These are phyloP conservation scores for Eurytoma californica DNA, from an alignment of 2,888 invertebrate genomes.

Conservation along the genomic window DNA sequence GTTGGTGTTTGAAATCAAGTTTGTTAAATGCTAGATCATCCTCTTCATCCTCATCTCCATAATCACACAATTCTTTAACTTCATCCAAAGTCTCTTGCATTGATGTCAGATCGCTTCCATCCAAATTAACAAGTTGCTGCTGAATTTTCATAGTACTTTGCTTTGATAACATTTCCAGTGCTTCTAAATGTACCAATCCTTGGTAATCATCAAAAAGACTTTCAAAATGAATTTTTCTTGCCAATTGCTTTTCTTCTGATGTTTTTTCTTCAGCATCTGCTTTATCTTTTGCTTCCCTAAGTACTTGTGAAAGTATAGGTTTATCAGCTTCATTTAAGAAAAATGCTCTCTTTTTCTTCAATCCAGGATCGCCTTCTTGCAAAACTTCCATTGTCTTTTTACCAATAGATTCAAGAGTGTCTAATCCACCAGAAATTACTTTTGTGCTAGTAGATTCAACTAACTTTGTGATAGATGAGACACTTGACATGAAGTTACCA, in stretches of 20 bases:
- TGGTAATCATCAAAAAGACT: constrained; percentile 91
- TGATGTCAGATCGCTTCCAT: constrained; percentile 79
- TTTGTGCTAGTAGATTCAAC: constrained; percentile 84
- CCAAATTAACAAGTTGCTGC: constrained; percentile 78
- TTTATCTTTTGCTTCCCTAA: constrained; percentile 84
- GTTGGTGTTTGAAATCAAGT: constrained; percentile 77
- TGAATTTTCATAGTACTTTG: constrained; percentile 87
- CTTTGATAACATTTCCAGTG: constrained; percentile 91
- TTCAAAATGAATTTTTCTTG: constrained; percentile 83
- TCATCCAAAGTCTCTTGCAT: constrained; percentile 87
- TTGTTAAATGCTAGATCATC: constrained; percentile 74
- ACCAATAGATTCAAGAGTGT: constrained; percentile 93
- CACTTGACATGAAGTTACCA: constrained; percentile 81
- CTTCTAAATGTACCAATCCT: constrained; percentile 92
- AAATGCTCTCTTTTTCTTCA: constrained; percentile 86
- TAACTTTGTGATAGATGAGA: constrained; percentile 80
- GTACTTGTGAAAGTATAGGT: constrained; percentile 80
- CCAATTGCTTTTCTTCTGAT: constrained; percentile 73
- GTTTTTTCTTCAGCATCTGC: constrained; percentile 80
- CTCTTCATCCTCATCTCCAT: constrained; percentile 82
- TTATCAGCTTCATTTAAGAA: constrained; percentile 80
- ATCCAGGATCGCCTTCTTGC: constrained; percentile 93
- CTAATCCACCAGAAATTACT: constrained; percentile 84
- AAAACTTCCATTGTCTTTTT: constrained; percentile 96
- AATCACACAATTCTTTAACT: constrained; percentile 86